Base-by-base conservation (phyloP, 2,113 vertebrate genomes). In the Peromyscus leucopus region DNA sequence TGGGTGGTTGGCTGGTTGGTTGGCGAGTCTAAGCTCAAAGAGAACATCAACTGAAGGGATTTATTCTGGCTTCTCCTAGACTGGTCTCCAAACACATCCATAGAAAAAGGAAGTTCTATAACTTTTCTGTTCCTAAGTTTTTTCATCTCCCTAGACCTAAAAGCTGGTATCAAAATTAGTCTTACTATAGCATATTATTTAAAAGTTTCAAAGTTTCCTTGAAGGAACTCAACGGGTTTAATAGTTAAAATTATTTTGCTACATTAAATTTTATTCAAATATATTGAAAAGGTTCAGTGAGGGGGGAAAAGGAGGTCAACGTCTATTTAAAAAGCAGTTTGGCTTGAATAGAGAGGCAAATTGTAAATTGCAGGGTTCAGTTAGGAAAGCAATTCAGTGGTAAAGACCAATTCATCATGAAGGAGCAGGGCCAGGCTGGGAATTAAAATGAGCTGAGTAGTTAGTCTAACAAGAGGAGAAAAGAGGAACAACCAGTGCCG, bases 201-300 rank as follows among this genome's bases (percentile, higher is more conserved):
- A 15, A 90, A 8, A 16, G 5, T 90, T 39, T 92, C 83, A 90
- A 80, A 87, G 5, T 46, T 2, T 57, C 21, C 87, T 91, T 83
- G 71, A 89, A 92, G 61, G 24, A 95, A 85, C 0, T 17, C 76
- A 82, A 39, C 78, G 39, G n/a, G 19, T 65, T 97, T 87, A 94
- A 93, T 15, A 91, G 88, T 83, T 93, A 42, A 92, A 92, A 96
- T 79, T 91, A 83, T 75, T 95, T 97, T 95, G 79, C 63, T 90
- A 90, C 21, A 59, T 90, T 96, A 89, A 79, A 63, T 92, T 98
- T 94, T 83, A 97, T 94, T 96, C 55, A 93, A 92, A 96, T 95
- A 83, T 88, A 93, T 82, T 96, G 80, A 92, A 93, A 97, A 92
- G 46, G 6, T 92, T 95, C 84, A 90, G n/a, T 78, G 55, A 87